Percentiles rank a stretch among this genome's conserved stretches.
phyloP scores from a whole-genome alignment of 2,888 invertebrate genomes.

The Lomographa bimaculata region DNA sequence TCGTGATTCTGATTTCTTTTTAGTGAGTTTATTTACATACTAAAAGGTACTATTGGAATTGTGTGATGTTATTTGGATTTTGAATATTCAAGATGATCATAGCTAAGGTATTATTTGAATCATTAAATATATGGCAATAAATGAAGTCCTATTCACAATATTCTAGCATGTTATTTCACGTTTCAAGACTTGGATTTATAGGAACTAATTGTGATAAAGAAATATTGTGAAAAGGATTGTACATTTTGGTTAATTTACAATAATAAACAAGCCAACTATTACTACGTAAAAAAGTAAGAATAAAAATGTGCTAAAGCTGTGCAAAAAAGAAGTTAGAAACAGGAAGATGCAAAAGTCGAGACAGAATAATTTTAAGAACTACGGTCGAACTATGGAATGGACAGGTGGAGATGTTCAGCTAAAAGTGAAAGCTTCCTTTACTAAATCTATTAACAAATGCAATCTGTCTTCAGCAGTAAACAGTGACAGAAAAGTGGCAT shows the following conservation, averaged over 20 bases:
- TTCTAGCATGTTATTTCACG: neutral
- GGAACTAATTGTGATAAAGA: neutral
- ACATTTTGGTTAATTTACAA: slow-evolving; percentile 7
- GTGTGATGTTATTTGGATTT: slow-evolving; percentile 23
- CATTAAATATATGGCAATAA: slow-evolving; percentile 10
- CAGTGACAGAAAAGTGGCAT: slow-evolving; percentile 50
- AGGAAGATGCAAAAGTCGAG: slow-evolving; percentile 28
- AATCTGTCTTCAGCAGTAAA: slow-evolving; percentile 62
- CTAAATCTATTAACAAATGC: slow-evolving; percentile 49
- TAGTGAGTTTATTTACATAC: slow-evolving; percentile 14
- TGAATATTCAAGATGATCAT: slow-evolving; percentile 7
- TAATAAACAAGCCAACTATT: slow-evolving; percentile 49
- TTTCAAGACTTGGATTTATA: too few relatives aligned
- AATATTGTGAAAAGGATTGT: slow-evolving; percentile 23
- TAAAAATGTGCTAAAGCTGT: slow-evolving; percentile 69
- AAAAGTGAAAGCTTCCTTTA: slow-evolving; percentile 35
- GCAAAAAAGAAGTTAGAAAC: slow-evolving; percentile 58
- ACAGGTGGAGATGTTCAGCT: slow-evolving; percentile 20
- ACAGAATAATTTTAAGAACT: slow-evolving; percentile 32
- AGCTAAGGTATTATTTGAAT: slow-evolving; percentile 12
- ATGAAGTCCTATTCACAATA: slow-evolving; percentile 13
- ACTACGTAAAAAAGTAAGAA: slow-evolving; percentile 38
- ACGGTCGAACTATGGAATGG: slow-evolving; percentile 22
- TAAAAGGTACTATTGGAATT: slow-evolving; percentile 13
- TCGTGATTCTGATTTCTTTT: slow-evolving; percentile 17